Evolutionary conservation across 2,888 invertebrate species (phyloP).

Genomic region (Drosophila barbarae): DNA sequence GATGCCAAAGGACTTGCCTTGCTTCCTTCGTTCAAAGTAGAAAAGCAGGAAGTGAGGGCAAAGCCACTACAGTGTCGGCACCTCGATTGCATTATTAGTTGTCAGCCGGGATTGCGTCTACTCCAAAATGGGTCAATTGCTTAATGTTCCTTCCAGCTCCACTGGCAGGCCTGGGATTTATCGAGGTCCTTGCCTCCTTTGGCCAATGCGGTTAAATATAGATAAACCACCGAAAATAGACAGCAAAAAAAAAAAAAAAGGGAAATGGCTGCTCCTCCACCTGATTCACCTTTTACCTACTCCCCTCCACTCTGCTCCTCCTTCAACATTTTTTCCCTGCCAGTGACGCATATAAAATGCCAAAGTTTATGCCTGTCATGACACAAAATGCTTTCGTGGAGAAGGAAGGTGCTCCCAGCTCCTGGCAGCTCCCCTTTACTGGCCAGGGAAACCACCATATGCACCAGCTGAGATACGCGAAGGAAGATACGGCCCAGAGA

Average conservation of each 20-base stretch:
- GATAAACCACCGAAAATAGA: conserved; percentile 58
- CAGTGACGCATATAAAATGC: conserved; percentile 49
- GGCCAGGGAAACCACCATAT: conserved; percentile 4
- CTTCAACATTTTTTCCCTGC: not conserved
- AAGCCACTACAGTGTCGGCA: conserved; percentile 10
- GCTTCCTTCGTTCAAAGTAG: not conserved
- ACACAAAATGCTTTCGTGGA: conserved; percentile 18
- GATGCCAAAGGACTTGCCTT: not conserved
- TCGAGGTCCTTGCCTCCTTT: conserved; percentile 7
- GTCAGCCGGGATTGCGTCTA: conserved; percentile 29
- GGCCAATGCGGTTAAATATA: conserved; percentile 48
- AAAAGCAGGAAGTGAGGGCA: not conserved
- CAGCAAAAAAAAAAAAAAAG: not conserved
- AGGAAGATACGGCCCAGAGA: conserved; percentile 12
- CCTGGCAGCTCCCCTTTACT: not conserved
- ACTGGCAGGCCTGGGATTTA: not conserved
- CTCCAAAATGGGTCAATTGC: conserved; percentile 63
- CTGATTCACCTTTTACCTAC: no score
- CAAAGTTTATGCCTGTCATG: conserved; percentile 55
- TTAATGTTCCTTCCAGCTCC: conserved; percentile 25
- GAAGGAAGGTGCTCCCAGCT: not conserved
- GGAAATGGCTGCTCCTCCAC: not conserved
- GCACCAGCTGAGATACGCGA: conserved; percentile 10
- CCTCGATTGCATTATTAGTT: conserved; percentile 61
- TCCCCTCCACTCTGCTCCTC: not conserved